Percentiles rank a stretch among this genome's conserved stretches.
These are phyloP conservation scores for Protophormia terraenovae DNA, from an alignment of 2,888 invertebrate genomes.

Conservation along the genomic window DNA sequence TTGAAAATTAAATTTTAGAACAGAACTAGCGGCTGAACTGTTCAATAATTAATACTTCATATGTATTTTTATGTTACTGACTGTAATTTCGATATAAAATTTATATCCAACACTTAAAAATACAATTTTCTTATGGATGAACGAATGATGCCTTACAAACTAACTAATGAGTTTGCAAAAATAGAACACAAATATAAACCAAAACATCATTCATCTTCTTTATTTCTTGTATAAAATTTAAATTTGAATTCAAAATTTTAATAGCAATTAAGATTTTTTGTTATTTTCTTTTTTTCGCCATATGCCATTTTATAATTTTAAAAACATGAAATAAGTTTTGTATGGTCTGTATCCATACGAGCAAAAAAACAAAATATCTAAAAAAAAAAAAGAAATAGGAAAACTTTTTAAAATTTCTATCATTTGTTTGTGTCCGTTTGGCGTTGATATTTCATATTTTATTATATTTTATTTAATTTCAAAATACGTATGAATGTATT, in stretches of 20 bases:
- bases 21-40: no score
- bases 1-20: no score
- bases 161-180: constrained; percentile 14
- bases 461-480: neutral
- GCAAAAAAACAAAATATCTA: neutral
- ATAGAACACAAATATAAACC: neutral
- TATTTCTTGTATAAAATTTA: neutral
- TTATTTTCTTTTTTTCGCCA: neutral
- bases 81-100: neutral
- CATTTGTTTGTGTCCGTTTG: constrained; percentile 32
- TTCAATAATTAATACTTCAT: no score
- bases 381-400: neutral
- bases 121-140: neutral
- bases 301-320: constrained; percentile 23
- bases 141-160: constrained; percentile 18
- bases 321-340: neutral
- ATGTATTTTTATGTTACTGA: no score
- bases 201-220: neutral
- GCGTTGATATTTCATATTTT: constrained; percentile 33
- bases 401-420: neutral
- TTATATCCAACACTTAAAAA: neutral
- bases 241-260: constrained; percentile 30
- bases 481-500: neutral
- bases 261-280: constrained; percentile 32
- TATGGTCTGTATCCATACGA: neutral